phyloP scores from a whole-genome alignment of 2,113 vertebrate genomes.

The Campylomormyrus tamandua region DNA sequence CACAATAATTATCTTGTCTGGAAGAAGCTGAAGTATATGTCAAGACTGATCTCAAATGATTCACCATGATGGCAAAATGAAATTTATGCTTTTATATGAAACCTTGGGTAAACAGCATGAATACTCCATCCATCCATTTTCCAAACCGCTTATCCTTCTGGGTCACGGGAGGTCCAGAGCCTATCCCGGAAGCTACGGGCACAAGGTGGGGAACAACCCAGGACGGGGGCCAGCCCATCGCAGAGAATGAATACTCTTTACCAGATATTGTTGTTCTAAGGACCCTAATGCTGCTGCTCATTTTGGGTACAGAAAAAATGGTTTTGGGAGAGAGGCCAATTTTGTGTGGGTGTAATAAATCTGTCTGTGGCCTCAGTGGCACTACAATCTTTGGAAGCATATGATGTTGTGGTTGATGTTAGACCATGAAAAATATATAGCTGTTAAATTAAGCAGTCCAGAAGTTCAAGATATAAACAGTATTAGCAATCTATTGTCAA shows the following conservation, averaged over 20 bases:
- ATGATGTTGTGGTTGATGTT: background rate
- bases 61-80: background rate
- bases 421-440: background rate
- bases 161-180: too few relatives aligned
- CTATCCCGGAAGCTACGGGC: too few relatives aligned
- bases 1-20: background rate
- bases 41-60: background rate
- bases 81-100: background rate
- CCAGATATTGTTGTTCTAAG: background rate
- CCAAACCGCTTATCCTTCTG: too few relatives aligned
- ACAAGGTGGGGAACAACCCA: too few relatives aligned
- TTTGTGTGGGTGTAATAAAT: background rate
- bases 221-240: too few relatives aligned
- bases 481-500: background rate
- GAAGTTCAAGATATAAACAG: background rate
- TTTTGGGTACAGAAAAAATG: background rate
- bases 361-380: background rate
- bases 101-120: background rate
- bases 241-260: background rate
- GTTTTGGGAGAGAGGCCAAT: background rate
- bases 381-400: background rate
- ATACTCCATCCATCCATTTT: background rate
- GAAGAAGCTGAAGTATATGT: background rate
- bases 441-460: background rate
- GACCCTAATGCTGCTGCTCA: background rate